These are phyloP conservation scores for Cassiopea andromeda DNA, from an alignment of 30 jellyfish, hydroid and myxozoan genomes.

Conservation along the genomic window DNA sequence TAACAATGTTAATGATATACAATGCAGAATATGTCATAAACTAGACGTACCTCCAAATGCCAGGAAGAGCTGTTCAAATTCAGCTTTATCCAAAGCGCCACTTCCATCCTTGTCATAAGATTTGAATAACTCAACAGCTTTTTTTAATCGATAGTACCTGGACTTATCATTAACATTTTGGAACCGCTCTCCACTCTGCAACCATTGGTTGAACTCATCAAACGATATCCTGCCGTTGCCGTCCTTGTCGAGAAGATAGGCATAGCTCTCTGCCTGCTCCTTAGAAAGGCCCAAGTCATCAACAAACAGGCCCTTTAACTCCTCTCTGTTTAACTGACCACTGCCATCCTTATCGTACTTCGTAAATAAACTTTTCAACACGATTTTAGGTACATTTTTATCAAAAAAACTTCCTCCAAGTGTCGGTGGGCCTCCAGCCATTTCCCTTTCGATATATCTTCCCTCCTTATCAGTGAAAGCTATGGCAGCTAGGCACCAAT, in stretches of 20 bases:
- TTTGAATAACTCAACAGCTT: slow-evolving; percentile 93
- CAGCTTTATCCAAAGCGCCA: slow-evolving; percentile 87
- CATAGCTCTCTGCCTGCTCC: slow-evolving; percentile 89
- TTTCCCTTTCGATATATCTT: neutral
- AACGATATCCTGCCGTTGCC: slow-evolving; percentile 85
- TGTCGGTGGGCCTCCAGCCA: slow-evolving; percentile 9
- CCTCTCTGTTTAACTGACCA: slow-evolving; percentile 70
- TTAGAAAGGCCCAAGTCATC: slow-evolving; percentile 90
- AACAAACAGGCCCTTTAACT: slow-evolving; percentile 67
- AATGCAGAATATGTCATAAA: no score
- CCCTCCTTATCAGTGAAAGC: neutral
- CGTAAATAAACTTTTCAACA: slow-evolving; percentile 80
- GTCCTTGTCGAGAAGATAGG: slow-evolving; percentile 89
- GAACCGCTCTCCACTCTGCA: slow-evolving; percentile 92
- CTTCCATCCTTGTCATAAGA: slow-evolving; percentile 83
- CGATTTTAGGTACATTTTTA: slow-evolving; percentile 78
- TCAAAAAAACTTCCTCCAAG: slow-evolving; percentile 83
- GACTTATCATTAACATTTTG: slow-evolving; percentile 81
- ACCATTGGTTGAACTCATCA: slow-evolving; percentile 89
- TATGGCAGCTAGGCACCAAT: neutral
- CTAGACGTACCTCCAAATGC: slow-evolving; percentile 76
- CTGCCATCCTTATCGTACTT: slow-evolving; percentile 93
- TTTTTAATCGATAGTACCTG: slow-evolving; percentile 73
- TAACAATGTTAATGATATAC: no score
- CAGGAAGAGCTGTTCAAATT: slow-evolving; percentile 68